A percentile compares a stretch with the other conserved stretches of the same genome.
Evolutionary conservation across 2,113 vertebrate genomes (phyloP).

Genomic region (Sarotherodon lohbergeri): DNA sequence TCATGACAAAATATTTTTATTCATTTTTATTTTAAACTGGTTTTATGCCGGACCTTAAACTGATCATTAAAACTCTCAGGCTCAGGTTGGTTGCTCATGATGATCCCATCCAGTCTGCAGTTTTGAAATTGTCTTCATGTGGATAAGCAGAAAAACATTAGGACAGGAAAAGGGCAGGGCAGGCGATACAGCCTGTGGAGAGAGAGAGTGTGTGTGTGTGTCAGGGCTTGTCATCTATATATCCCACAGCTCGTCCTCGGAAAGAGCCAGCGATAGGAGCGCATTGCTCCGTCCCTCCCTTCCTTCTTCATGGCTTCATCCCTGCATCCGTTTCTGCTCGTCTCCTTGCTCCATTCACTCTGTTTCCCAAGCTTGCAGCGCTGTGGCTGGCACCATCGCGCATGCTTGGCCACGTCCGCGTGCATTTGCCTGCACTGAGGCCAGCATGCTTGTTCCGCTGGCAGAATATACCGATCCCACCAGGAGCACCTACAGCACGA

Average conservation of each 20-base stretch:
- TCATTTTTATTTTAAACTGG: rapidly evolving
- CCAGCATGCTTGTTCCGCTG: not conserved
- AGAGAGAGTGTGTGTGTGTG: not conserved
- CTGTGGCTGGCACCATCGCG: not conserved
- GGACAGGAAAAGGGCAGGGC: conserved; percentile 4
- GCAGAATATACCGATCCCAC: not conserved
- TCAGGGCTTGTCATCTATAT: conserved; percentile 23
- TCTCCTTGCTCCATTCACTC: not conserved
- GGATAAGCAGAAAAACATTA: not conserved
- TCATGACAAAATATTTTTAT: not conserved
- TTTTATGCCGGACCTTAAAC: not conserved
- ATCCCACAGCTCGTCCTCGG: not conserved
- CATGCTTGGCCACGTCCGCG: not conserved
- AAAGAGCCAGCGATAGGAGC: not conserved
- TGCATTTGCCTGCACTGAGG: not conserved
- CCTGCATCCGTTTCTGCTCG: not conserved
- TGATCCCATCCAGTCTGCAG: not conserved
- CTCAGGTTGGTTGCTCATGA: not conserved
- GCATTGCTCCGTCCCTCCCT: not conserved
- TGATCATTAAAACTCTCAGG: not conserved
- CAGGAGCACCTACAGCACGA: not conserved
- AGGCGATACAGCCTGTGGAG: not conserved
- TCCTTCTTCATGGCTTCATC: conserved; percentile 32
- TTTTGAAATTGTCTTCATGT: not conserved
- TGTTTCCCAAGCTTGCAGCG: not conserved